Percentiles rank a stretch among this genome's conserved stretches.
These are phyloP conservation scores for Morus bassanus DNA, from an alignment of 2,797 vertebrate genomes.

Conservation along the genomic window DNA sequence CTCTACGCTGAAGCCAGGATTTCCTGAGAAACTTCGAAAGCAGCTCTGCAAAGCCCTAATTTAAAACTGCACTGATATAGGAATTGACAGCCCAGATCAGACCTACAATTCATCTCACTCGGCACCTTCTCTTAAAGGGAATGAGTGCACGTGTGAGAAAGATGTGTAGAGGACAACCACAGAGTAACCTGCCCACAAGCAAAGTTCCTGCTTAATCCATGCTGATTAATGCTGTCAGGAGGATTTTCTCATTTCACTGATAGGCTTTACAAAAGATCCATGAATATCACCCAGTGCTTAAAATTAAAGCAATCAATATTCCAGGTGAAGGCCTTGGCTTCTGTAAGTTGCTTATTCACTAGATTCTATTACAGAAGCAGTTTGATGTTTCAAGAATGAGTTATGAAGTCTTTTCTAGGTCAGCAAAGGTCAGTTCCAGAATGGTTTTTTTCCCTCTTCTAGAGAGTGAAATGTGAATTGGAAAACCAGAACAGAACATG, in stretches of 20 bases:
- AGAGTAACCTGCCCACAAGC: neutral
- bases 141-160: rapidly evolving
- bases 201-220: constrained; percentile 1
- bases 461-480: neutral
- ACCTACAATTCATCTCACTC: neutral
- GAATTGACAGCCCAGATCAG: neutral
- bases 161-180: neutral
- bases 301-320: constrained; percentile 40
- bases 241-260: constrained; percentile 43
- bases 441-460: neutral
- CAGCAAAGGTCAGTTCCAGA: constrained; percentile 11
- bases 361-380: neutral
- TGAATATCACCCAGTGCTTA: neutral
- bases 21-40: neutral
- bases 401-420: neutral
- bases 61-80: neutral
- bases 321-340: constrained; percentile 31
- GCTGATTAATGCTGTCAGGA: constrained; percentile 15
- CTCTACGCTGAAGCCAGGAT: neutral
- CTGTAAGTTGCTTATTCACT: neutral
- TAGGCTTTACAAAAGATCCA: constrained; percentile 39
- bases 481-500: neutral
- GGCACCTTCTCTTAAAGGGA: neutral
- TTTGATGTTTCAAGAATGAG: neutral
- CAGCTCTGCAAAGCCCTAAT: neutral